Percentiles rank a stretch among this genome's conserved stretches.
Conservation (phyloP, 2,888 invertebrate species). For the Spialia ferax region DNA sequence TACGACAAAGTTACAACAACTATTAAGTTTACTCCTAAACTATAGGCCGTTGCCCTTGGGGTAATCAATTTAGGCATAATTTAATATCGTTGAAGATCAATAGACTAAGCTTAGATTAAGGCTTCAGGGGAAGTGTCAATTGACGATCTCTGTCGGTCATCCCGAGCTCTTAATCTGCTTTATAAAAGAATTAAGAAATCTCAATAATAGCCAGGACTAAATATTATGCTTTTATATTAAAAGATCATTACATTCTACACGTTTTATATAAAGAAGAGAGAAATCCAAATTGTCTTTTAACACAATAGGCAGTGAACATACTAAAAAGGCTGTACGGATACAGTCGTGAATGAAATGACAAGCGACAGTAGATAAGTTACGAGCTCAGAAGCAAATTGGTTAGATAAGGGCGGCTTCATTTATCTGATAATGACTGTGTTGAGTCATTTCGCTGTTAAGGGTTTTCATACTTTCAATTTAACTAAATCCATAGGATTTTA, state of each 20-base stretch:
- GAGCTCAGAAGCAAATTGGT: slow-evolving; percentile 2
- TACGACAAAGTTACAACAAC: slow-evolving; percentile 18
- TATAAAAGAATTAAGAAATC: no score
- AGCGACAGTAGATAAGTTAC: slow-evolving; percentile 4
- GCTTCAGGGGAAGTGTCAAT: not conserved
- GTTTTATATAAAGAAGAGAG: not conserved
- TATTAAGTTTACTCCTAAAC: slow-evolving; percentile 13
- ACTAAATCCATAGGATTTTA: no score
- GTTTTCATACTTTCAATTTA: no score
- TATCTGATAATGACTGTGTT: slow-evolving; percentile 4
- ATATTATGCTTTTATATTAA: no score
- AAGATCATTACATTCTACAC: no score
- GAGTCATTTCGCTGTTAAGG: not conserved
- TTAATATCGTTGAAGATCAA: slow-evolving; percentile 5
- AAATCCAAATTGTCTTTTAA: not conserved
- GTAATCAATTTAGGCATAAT: slow-evolving; percentile 18
- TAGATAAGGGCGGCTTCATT: not conserved
- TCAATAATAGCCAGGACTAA: no score
- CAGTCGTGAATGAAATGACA: not conserved
- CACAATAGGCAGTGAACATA: not conserved
- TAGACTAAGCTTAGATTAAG: not conserved
- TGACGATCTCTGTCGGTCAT: not conserved
- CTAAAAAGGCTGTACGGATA: not conserved
- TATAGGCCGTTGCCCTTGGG: slow-evolving; percentile 7
- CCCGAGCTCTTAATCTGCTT: no score